Conservation (phyloP, 2,797 vertebrate species). For the Pseudochaenichthys georgianus region DNA sequence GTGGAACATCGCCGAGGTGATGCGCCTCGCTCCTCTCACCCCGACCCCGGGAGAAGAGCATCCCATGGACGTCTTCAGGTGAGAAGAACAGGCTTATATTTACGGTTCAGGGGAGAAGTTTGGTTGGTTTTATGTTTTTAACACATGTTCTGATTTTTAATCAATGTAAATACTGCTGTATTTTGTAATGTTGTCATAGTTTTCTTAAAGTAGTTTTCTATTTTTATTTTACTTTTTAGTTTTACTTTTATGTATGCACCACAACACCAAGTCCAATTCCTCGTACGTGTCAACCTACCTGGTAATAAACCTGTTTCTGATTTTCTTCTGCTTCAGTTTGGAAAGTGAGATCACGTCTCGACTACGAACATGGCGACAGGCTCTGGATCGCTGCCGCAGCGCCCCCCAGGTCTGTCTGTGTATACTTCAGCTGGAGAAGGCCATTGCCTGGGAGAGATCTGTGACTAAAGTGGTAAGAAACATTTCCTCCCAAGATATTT, state of each 20-base stretch:
- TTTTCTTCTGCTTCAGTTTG: conserved; percentile 67
- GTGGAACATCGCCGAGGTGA: conserved; percentile 92
- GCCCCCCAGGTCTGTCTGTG: conserved; percentile 93
- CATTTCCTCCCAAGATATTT: not conserved
- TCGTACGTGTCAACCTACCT: too few species aligned
- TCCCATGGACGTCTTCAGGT: conserved; percentile 84
- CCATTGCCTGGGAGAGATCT: conserved; percentile 97
- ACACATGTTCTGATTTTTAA: not conserved
- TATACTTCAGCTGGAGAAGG: conserved; percentile 92
- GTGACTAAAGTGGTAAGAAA: conserved; percentile 93
- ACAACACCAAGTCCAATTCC: too few species aligned
- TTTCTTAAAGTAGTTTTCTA: too few species aligned
- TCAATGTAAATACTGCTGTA: too few species aligned
- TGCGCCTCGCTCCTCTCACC: conserved; percentile 87
- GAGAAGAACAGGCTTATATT: not conserved
- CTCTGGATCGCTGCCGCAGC: conserved; percentile 92
- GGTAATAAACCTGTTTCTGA: not conserved
- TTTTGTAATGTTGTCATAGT: too few species aligned
- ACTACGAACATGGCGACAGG: conserved; percentile 93
- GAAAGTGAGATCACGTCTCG: conserved; percentile 95
- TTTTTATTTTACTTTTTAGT: too few species aligned
- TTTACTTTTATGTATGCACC: too few species aligned
- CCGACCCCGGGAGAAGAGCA: conserved; percentile 82
- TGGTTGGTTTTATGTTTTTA: not conserved
- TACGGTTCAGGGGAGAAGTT: not conserved